These are phyloP conservation scores for Sphyrna mokarran DNA, from an alignment of 2,113 vertebrate genomes.

Conservation along the genomic window DNA sequence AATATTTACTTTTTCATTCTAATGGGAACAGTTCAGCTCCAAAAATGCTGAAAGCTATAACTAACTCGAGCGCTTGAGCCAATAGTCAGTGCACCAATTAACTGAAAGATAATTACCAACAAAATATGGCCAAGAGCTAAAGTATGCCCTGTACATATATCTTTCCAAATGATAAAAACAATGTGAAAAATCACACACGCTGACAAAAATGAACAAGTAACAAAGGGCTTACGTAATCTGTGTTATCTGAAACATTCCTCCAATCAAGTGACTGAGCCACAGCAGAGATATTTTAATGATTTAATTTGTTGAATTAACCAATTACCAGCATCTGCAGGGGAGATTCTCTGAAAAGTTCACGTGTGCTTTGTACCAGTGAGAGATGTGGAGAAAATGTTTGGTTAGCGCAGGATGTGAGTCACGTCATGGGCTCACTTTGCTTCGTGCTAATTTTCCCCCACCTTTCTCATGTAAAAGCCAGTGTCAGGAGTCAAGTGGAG, in stretches of 20 bases:
- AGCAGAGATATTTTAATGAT: not conserved
- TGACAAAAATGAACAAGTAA: not conserved
- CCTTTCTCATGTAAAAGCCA: not conserved
- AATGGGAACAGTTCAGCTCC: not conserved
- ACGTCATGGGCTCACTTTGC: not conserved
- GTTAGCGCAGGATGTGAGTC: not conserved
- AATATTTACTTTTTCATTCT: not conserved
- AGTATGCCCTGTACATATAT: not conserved
- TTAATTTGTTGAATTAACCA: slow-evolving; percentile 14
- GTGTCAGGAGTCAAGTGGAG: not conserved
- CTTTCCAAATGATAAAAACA: not conserved
- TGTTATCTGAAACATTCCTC: not conserved
- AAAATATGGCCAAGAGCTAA: not conserved
- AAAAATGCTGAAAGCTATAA: not conserved
- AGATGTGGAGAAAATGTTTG: not conserved
- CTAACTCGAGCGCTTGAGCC: not conserved
- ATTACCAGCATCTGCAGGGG: slow-evolving; percentile 6
- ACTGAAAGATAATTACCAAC: not conserved
- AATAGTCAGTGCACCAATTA: not conserved
- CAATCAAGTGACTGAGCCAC: not conserved
- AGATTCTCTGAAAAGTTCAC: not conserved
- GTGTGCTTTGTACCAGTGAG: not conserved
- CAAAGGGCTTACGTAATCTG: not conserved
- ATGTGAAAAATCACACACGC: not conserved
- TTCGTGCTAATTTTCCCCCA: too few relatives aligned